These are phyloP conservation scores for Cremastinae sp. DNA, from an alignment of 2,888 invertebrate species.

Conservation along the genomic window DNA sequence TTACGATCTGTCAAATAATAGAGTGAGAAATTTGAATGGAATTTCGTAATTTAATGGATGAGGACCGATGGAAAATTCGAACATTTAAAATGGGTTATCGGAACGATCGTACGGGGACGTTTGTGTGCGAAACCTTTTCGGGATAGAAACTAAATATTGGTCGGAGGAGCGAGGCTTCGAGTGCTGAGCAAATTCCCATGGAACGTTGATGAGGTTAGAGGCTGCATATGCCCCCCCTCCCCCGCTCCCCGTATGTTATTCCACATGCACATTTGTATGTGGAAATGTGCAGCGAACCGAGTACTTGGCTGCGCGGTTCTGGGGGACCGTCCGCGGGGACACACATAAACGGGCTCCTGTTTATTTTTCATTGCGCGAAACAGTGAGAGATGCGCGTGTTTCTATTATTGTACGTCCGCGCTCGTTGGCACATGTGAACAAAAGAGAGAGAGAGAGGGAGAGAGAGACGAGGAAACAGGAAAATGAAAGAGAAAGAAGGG, in stretches of 20 bases:
- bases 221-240: constrained; percentile 11
- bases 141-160: not conserved
- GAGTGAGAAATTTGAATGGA: too few species aligned
- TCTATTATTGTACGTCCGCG: constrained; percentile 43
- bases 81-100: not conserved
- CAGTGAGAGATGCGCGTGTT: constrained; percentile 35
- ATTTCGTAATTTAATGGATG: not conserved
- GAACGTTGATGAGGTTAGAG: constrained; percentile 42
- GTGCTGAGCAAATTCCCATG: constrained; percentile 45
- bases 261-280: too few species aligned
- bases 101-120: not conserved
- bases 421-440: constrained; percentile 40
- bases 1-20: too few species aligned
- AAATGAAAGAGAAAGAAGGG: not conserved
- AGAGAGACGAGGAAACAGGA: not conserved
- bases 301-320: constrained; percentile 16
- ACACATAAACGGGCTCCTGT: constrained; percentile 44
- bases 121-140: constrained; percentile 10
- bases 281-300: too few species aligned
- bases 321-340: constrained; percentile 18
- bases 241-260: too few species aligned
- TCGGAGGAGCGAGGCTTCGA: constrained; percentile 15
- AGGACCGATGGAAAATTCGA: not conserved
- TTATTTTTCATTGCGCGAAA: constrained; percentile 47
- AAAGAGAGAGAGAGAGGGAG: constrained; percentile 18